Evolutionary conservation across 2,888 invertebrate genomes (phyloP).

Genomic region (Cenopis cana): DNA sequence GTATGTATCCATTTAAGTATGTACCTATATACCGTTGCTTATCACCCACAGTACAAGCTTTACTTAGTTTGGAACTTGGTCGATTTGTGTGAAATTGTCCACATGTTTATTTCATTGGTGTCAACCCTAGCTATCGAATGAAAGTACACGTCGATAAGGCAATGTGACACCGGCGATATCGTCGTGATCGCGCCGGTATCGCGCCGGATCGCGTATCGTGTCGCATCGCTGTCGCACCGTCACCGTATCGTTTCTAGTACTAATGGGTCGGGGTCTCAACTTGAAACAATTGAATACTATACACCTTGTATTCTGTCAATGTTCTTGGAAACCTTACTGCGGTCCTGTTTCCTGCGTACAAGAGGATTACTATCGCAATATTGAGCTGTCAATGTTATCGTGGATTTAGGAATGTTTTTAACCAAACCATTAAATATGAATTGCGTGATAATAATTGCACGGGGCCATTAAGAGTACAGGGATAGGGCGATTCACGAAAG

Average conservation of each 20-base stretch:
- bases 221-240: constrained; percentile 47
- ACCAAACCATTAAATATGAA: no score
- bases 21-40: no score
- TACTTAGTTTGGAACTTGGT: no score
- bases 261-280: constrained; percentile 3
- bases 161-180: constrained; percentile 69
- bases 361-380: no score
- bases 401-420: no score
- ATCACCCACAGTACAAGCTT: no score
- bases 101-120: background rate
- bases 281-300: constrained; percentile 1
- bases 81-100: no score
- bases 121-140: constrained; percentile 68
- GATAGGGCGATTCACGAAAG: background rate
- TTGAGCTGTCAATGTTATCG: no score
- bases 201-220: constrained; percentile 43
- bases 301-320: background rate
- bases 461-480: no score
- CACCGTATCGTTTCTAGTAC: constrained; percentile 48
- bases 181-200: constrained; percentile 56
- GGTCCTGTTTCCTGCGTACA: no score
- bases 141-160: constrained; percentile 74
- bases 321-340: background rate
- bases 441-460: no score
- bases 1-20: no score